Evolutionary conservation across 2,888 invertebrate species (phyloP).

Genomic region (Parnassius smintheus): DNA sequence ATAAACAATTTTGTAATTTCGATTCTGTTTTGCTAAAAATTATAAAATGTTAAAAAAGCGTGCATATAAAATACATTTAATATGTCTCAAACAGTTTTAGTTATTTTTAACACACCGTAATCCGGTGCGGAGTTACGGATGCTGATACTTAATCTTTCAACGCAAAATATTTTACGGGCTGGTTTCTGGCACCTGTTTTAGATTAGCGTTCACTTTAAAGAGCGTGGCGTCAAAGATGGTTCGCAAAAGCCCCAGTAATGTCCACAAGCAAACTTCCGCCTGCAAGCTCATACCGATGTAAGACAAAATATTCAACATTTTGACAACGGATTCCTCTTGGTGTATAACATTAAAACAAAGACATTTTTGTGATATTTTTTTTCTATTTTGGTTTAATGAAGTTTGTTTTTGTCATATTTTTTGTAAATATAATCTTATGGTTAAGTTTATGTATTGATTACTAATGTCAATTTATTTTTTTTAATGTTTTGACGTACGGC

Average conservation of each 20-base stretch:
- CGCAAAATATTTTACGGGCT: constrained; percentile 17
- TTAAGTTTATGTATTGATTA: too few relatives aligned
- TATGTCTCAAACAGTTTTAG: neutral
- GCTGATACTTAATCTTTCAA: constrained; percentile 24
- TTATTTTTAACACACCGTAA: constrained; percentile 1
- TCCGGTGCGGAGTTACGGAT: constrained; percentile 9
- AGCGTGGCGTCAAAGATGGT: constrained; percentile 79
- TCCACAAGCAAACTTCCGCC: constrained; percentile 76
- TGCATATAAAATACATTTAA: neutral
- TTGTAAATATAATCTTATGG: too few relatives aligned
- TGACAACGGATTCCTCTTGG: neutral
- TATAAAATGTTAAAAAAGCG: too few relatives aligned
- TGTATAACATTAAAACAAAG: neutral
- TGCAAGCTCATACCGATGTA: constrained; percentile 74
- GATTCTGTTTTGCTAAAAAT: too few relatives aligned
- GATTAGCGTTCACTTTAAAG: constrained; percentile 77
- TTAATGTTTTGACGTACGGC: too few relatives aligned
- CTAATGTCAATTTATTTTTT: too few relatives aligned
- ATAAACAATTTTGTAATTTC: too few relatives aligned
- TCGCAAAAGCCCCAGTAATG: constrained; percentile 71
- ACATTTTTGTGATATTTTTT: neutral
- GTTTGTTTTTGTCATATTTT: too few relatives aligned
- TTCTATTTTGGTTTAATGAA: neutral
- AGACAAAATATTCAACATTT: constrained; percentile 65
- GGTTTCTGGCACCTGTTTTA: constrained; percentile 63